Percentiles rank a stretch among this genome's conserved stretches.
phyloP scores from a whole-genome alignment of 35 echinoderm and acorn worm genomes.

The Patiria miniata region DNA sequence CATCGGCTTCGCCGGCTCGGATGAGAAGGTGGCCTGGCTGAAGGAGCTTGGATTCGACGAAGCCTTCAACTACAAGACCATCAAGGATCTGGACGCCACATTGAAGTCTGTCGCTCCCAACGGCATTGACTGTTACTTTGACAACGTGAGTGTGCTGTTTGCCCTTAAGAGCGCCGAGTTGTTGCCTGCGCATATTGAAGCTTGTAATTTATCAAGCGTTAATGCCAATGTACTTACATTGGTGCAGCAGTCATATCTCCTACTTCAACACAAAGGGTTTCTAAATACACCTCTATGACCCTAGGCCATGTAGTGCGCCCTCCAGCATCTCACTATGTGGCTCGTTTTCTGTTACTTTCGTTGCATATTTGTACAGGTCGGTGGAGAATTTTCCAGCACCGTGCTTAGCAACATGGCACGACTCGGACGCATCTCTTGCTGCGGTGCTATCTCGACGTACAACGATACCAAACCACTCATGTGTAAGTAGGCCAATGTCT shows the following conservation, averaged over 20 bases:
- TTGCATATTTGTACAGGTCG: slow-evolving; percentile 40
- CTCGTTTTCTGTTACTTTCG: no score
- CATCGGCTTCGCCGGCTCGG: slow-evolving; percentile 77
- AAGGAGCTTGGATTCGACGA: slow-evolving; percentile 81
- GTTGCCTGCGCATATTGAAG: no score
- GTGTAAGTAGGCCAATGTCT: slow-evolving; percentile 31
- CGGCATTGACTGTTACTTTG: slow-evolving; percentile 76
- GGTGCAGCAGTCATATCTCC: no score
- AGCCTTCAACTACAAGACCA: slow-evolving; percentile 82
- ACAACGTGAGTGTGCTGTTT: slow-evolving; percentile 51
- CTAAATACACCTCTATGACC: no score
- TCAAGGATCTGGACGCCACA: slow-evolving; percentile 52
- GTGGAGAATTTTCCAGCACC: slow-evolving; percentile 48
- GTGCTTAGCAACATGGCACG: slow-evolving; percentile 60
- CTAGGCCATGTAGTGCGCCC: no score
- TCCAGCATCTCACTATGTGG: no score
- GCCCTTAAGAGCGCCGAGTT: no score
- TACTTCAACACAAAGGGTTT: no score
- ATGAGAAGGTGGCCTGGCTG: slow-evolving; percentile 66
- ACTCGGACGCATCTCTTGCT: slow-evolving; percentile 50
- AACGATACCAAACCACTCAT: slow-evolving; percentile 41
- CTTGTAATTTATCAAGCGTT: no score
- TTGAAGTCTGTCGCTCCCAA: slow-evolving; percentile 53
- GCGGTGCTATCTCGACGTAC: slow-evolving; percentile 74
- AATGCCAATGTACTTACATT: no score